Evolutionary conservation across 30 jellyfish, hydroid and myxozoan species (phyloP), one percentile per base, ranked within the genome.

Genomic region (Mastigias papua): DNA sequence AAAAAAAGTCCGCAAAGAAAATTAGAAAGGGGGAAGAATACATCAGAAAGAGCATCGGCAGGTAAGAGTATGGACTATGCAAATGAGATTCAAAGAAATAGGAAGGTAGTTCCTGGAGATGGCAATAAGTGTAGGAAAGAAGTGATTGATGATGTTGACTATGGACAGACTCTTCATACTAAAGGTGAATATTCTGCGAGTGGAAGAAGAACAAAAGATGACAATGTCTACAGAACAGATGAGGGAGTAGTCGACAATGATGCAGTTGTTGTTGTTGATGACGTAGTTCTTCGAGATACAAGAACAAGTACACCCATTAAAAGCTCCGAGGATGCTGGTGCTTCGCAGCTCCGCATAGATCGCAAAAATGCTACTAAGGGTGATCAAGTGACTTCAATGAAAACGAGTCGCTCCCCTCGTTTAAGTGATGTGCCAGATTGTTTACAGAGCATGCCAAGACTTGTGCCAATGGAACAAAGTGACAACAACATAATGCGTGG

Each of bases 261-360:
- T 25, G 63, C 90, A 26, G 34, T 64, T 11, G 71, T 79, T 28
- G 70, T 48, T 33, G 62, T 79, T 2, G 90, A 63, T 7, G 93
- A 61, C 13, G 16, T 73, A 3, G 23, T 71, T 20, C 22, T 57
- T 15, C 73, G 72, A 13, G 51, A 64, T 4, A 34, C 81, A 34
- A 80, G 93, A 49, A 83, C 93, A 78, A 83, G 93, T 50, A 83
- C 93, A 4, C 93, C 93, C 27, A 67, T 83, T 20, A 83, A 69
- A 34, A 35, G 62, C 17, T 34, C 34, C 5, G 42, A 63, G 23
- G 74, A 27, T 2, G 22, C 34, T 54, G 76, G 17, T 1, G 5
- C 16, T 23, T 17, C 42, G 19, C 74, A 63, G 5, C 32, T 26
- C 74, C 2, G 46, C 42, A 25, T 2, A 21, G 46, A 63, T 1